Evolutionary conservation across 2,797 vertebrate genomes (phyloP), one percentile per base, ranked within the genome.

Genomic region (Acomys russatus): DNA sequence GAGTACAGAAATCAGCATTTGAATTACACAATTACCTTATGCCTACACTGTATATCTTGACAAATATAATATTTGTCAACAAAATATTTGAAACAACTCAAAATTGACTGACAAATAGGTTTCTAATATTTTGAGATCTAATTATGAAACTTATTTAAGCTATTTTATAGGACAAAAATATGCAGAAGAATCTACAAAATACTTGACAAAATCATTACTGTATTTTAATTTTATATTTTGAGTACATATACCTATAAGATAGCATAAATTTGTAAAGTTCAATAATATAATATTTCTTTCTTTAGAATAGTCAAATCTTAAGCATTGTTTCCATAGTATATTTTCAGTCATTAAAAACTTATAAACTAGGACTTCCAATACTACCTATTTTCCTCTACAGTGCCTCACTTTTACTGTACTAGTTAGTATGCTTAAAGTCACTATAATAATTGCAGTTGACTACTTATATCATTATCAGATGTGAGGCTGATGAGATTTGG

Each of bases 311-410:
- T 56, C 63, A 33, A 74, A 30, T 25, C 83, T 76, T 30, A 90
- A 74, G 9, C 5, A 93, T 54, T n/a, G 77, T 80, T 90, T 93
- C 86, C 11, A 15, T 7, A 54, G 82, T 84, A 74, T 84, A 89
- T 35, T 93, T 90, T 23, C 77, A 90, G 35, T 51, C 2, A 83
- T 64, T 93, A 71, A 80, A 49, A 97, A 82, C 79, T 97, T 89
- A 91, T 78, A 94, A 98, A 96, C 93, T 96, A 96, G 82, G 98
- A 83, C 78, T 70, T 95, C 22, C 84, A 95, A 23, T 90, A 25
- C n/a, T 91, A 87, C 83, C 66, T 5, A 91, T 28, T 86, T 96
- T 51, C 8, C 64, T 88, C 17, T 1, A 33, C 63, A 64, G 9
- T 87, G 44, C 17, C 18, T 33, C 94, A 76, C 63, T 90, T 15